Evolutionary conservation across 1,140 invertebrate genomes (phyloP).

Genomic region (Caenorhabditis latens): DNA sequence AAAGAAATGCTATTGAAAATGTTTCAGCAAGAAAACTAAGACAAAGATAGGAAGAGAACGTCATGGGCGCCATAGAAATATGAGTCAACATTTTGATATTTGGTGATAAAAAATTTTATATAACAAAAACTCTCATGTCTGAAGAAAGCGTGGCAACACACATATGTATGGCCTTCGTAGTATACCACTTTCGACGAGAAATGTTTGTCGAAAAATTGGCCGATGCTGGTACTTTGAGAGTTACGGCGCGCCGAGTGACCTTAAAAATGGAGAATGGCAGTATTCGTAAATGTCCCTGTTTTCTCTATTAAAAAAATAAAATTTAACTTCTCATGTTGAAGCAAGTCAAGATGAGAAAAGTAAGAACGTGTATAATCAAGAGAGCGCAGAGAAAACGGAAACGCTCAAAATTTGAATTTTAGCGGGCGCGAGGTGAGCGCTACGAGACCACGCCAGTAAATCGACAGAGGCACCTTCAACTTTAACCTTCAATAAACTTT

Average conservation of each 20-base stretch:
- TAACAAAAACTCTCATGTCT: neutral
- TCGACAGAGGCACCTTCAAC: neutral
- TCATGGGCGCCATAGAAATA: neutral
- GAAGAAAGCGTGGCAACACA: constrained; percentile 4
- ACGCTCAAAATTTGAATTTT: neutral
- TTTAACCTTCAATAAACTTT: no score
- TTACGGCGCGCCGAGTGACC: constrained; percentile 42
- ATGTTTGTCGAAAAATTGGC: constrained; percentile 35
- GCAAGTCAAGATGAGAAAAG: neutral
- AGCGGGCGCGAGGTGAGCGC: neutral
- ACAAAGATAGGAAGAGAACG: neutral
- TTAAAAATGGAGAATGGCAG: constrained; percentile 21
- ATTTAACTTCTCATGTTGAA: neutral
- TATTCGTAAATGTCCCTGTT: neutral
- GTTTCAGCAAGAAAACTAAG: neutral
- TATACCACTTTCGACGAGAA: constrained; percentile 9
- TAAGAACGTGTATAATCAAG: neutral
- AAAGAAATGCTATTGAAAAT: neutral
- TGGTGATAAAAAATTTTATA: neutral
- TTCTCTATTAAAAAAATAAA: neutral
- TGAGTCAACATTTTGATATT: constrained; percentile 24
- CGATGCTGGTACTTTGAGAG: constrained; percentile 5
- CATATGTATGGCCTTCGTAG: neutral
- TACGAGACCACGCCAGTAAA: neutral
- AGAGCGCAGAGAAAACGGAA: neutral